Conservation (phyloP, 2,797 vertebrate genomes). For the Pristis pectinata region DNA sequence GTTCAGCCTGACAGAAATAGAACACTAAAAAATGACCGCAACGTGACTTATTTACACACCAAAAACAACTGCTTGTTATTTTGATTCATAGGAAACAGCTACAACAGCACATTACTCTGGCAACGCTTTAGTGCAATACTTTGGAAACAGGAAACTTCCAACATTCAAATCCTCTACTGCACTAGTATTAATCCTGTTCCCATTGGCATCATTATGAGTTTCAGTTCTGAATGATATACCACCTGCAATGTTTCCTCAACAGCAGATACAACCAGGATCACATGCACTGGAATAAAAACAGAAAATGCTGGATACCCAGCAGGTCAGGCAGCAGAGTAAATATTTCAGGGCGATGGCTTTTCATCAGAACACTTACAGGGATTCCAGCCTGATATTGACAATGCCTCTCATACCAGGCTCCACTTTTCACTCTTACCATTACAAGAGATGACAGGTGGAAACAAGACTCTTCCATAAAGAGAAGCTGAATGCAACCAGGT, state of each 20-base stretch:
- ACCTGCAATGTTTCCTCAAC: not conserved
- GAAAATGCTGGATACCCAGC: too few relatives aligned
- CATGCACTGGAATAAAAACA: too few relatives aligned
- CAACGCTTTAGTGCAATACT: not conserved
- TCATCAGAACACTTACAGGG: too few relatives aligned
- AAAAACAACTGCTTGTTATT: not conserved
- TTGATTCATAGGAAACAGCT: not conserved
- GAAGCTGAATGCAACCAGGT: not conserved
- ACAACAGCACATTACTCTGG: not conserved
- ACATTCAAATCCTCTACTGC: not conserved
- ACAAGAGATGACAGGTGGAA: not conserved
- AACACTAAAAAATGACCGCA: not conserved
- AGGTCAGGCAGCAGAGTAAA: too few relatives aligned
- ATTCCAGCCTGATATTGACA: not conserved
- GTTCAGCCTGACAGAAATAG: constrained; percentile 5
- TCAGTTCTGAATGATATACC: not conserved
- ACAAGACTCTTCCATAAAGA: not conserved
- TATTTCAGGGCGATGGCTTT: too few relatives aligned
- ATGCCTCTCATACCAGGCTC: not conserved
- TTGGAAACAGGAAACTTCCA: not conserved
- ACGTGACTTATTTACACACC: not conserved
- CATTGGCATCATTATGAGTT: not conserved
- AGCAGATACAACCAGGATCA: not conserved
- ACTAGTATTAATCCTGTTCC: not conserved
- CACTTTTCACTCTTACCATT: not conserved